Percentiles rank a stretch among this genome's conserved stretches.
Evolutionary conservation across 1,140 invertebrate genomes (phyloP).

Genomic region (Drosophila nannoptera): DNA sequence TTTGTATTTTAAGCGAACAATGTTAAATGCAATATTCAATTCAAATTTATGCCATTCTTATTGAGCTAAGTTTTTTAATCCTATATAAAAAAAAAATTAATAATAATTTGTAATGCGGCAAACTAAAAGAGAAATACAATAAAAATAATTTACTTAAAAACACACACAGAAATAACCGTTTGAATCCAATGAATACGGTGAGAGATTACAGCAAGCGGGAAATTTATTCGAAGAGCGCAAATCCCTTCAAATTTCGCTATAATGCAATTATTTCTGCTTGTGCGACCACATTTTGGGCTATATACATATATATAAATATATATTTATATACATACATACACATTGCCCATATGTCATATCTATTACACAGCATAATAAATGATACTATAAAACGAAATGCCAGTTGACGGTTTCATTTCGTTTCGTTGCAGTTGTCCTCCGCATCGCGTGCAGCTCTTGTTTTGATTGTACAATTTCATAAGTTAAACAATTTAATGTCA

Average conservation of each 20-base stretch:
- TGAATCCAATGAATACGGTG: background rate
- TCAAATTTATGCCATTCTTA: constrained; percentile 58
- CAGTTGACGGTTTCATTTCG: constrained; percentile 51
- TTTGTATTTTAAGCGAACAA: constrained; percentile 70
- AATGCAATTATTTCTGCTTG: constrained; percentile 11
- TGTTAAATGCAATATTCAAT: constrained; percentile 70
- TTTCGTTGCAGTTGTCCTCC: constrained; percentile 63
- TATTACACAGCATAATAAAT: constrained; percentile 39
- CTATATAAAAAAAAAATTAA: constrained; percentile 23
- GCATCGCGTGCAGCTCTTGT: constrained; percentile 55
- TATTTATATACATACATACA: background rate
- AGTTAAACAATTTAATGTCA: constrained; percentile 4
- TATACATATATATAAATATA: constrained; percentile 4
- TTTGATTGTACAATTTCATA: constrained; percentile 38
- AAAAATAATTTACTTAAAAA: constrained; percentile 67
- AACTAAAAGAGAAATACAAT: constrained; percentile 64
- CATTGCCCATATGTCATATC: too few relatives aligned
- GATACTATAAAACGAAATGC: constrained; percentile 42
- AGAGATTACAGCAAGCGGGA: background rate
- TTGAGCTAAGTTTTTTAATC: constrained; percentile 52
- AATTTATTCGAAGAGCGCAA: constrained; percentile 18
- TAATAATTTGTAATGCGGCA: constrained; percentile 34
- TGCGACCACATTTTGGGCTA: background rate
- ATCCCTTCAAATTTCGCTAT: constrained; percentile 7
- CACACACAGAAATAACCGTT: constrained; percentile 43